Conservation (phyloP, 2,113 vertebrate species). For the Bos javanicus region DNA sequence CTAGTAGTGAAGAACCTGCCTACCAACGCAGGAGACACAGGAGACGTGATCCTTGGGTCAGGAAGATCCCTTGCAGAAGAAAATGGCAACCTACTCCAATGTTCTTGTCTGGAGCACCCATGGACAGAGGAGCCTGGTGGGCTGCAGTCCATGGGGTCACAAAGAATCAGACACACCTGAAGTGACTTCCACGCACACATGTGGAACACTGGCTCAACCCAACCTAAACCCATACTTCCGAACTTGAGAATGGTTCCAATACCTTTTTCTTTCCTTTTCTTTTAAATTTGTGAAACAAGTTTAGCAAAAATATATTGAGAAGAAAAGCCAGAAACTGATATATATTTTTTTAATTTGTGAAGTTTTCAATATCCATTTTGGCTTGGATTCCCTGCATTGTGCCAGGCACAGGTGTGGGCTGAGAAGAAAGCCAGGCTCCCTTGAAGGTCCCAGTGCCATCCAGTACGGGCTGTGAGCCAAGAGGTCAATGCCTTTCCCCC, state of each 20-base stretch:
- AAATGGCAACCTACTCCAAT: not conserved
- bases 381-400: not conserved
- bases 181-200: fast-evolving
- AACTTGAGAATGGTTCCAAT: not conserved
- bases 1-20: not conserved
- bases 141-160: not conserved
- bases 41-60: not conserved
- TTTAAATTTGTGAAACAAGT: not conserved
- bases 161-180: not conserved
- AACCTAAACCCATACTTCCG: not conserved
- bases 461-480: not conserved
- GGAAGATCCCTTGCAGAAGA: not conserved
- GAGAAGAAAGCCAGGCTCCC: not conserved
- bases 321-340: not conserved
- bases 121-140: not conserved
- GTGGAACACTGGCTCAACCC: not conserved
- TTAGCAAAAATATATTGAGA: not conserved
- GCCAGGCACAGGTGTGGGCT: not conserved
- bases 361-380: not conserved
- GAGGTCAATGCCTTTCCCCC: not conserved
- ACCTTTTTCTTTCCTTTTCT: not conserved
- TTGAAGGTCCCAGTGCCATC: not conserved
- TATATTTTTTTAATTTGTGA: not conserved
- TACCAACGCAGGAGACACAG: not conserved
- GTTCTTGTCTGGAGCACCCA: not conserved